Evolutionary conservation across 2,797 vertebrate species (phyloP).

Genomic region (Onychomys leucogaster): DNA sequence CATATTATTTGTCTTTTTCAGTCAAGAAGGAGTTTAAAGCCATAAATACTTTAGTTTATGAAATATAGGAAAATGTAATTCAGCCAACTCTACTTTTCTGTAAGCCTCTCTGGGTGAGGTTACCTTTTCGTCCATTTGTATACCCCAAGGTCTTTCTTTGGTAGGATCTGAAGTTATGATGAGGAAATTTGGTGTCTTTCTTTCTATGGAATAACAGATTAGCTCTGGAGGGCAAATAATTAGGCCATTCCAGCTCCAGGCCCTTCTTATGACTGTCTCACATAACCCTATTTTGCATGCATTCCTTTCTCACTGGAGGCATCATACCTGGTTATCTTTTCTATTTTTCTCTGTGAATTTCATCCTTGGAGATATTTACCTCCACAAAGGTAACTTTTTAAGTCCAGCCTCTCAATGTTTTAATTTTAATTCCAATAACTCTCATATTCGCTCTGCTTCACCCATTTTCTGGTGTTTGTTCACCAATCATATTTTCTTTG

Average conservation of each 20-base stretch:
- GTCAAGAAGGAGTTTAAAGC: not conserved
- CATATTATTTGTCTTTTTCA: not conserved
- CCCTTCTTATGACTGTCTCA: not conserved
- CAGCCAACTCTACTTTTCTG: not conserved
- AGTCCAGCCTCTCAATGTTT: not conserved
- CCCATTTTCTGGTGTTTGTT: not conserved
- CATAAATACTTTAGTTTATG: not conserved
- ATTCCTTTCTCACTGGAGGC: not conserved
- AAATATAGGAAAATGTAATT: not conserved
- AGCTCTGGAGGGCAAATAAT: not conserved
- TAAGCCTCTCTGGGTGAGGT: not conserved
- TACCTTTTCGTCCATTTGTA: not conserved
- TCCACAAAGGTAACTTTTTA: not conserved
- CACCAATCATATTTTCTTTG: not conserved
- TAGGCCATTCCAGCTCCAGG: not conserved
- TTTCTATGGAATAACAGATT: not conserved
- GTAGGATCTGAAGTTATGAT: not conserved
- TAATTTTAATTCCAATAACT: not conserved
- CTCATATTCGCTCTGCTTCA: not conserved
- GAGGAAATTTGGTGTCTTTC: not conserved
- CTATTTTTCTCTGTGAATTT: not conserved
- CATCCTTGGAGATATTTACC: not conserved
- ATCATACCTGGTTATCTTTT: not conserved
- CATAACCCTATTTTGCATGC: not conserved
- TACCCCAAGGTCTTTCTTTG: not conserved